These are phyloP conservation scores for Drosophila nikananu DNA, from an alignment of 1,140 invertebrate genomes.

Conservation along the genomic window DNA sequence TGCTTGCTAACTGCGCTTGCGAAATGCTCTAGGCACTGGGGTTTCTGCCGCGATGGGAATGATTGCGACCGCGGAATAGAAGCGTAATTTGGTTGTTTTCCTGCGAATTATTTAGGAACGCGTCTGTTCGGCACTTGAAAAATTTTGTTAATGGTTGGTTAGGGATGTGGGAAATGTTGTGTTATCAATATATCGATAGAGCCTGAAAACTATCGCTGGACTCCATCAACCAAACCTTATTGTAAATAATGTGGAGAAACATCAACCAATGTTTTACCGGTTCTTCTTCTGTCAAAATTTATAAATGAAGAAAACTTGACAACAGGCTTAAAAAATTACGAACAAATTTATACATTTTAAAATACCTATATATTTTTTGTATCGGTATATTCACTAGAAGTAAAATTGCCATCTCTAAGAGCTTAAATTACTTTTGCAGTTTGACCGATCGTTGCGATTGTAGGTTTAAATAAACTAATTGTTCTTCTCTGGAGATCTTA, in stretches of 20 bases:
- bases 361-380: not conserved
- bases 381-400: no score
- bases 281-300: no score
- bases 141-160: slow-evolving; percentile 50
- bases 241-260: no score
- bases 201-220: no score
- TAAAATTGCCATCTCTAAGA: not conserved
- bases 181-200: no score
- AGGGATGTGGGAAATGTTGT: not conserved
- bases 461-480: not conserved
- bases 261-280: not conserved
- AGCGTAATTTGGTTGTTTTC: slow-evolving; percentile 16
- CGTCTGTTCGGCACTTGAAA: slow-evolving; percentile 61
- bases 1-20: slow-evolving; percentile 41
- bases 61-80: slow-evolving; percentile 52
- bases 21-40: slow-evolving; percentile 57
- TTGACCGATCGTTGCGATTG: not conserved
- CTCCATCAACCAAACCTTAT: no score
- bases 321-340: no score
- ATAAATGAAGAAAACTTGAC: no score
- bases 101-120: slow-evolving; percentile 37
- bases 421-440: not conserved
- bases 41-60: slow-evolving; percentile 64
- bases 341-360: no score
- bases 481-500: not conserved